These are phyloP conservation scores for Uropsilus gracilis DNA, from an alignment of 2,113 vertebrate species.

Conservation along the genomic window DNA sequence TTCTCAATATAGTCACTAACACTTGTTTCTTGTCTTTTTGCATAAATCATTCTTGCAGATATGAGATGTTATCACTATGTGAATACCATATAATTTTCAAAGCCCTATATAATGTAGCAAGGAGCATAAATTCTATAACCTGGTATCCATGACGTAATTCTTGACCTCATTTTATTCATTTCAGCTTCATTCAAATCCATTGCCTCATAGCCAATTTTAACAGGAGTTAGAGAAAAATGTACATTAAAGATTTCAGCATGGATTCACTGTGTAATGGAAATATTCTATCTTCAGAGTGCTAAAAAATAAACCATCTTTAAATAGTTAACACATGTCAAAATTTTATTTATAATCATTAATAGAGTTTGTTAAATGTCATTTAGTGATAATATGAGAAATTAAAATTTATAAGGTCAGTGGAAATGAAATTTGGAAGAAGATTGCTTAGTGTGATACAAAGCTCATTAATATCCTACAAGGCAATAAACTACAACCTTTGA, in stretches of 20 bases:
- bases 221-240: not conserved
- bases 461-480: not conserved
- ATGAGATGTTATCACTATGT: not conserved
- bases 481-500: not conserved
- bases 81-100: conserved; percentile 13
- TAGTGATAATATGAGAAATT: not conserved
- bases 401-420: conserved; percentile 20
- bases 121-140: not conserved
- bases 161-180: not conserved
- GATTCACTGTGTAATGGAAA: not conserved
- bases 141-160: not conserved
- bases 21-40: too few species aligned
- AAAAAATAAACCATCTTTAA: not conserved
- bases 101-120: not conserved
- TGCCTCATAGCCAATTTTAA: not conserved
- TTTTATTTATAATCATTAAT: conserved; percentile 16
- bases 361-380: not conserved
- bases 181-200: not conserved
- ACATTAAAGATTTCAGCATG: not conserved
- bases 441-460: not conserved
- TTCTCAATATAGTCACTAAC: too few species aligned
- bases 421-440: conserved; percentile 42
- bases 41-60: not conserved
- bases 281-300: not conserved
- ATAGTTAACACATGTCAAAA: not conserved